Evolutionary conservation across 2,797 vertebrate species (phyloP), one percentile per base, ranked within the genome.

Genomic region (Syndactyla subalaris): DNA sequence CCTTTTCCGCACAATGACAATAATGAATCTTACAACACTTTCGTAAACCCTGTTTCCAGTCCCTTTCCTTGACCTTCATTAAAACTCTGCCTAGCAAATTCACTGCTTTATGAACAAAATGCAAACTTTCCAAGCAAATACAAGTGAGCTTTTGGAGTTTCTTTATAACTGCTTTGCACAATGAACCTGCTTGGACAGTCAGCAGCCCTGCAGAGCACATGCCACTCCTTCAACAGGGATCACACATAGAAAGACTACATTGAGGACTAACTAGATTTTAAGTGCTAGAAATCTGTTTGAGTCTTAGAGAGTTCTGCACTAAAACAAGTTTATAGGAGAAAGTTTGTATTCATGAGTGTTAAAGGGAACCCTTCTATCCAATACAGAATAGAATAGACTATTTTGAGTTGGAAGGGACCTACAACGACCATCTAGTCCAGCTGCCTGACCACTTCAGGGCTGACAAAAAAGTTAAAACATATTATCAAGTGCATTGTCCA

Each of bases 11-110:
- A 97, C 96, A 97, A 96, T 97, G 97, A 97, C 96, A 98, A 98
- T 98, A 98, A 98, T 97, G 97, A 98, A 98, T 96, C 97, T 97
- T 97, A 97, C 85, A 93, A 96, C 93, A 92, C 92, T 97, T 96
- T 95, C 94, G 97, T 97, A 98, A 98, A 97, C 95, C 90, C 89
- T 96, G 93, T 97, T 97, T 97, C 91, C 94, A 95, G 94, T 75
- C 87, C 95, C 96, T 96, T 97, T 96, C 89, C 96, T 97, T 98
- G 97, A 98, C 97, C 97, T 95, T 97, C 95, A 96, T 98, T 97
- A 98, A 97, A 97, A 95, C 84, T 95, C 90, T 94, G 63, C 63
- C 93, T 94, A 84, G 88, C 23, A 94, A 95, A 96, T 94, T 95
- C 95, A 85, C 71, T 88, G 72, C 75, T 94, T 89, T 82, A 66